Evolutionary conservation across 2,888 invertebrate species (phyloP), one percentile per base, ranked within the genome.

Genomic region (Drosophila kokeensis): DNA sequence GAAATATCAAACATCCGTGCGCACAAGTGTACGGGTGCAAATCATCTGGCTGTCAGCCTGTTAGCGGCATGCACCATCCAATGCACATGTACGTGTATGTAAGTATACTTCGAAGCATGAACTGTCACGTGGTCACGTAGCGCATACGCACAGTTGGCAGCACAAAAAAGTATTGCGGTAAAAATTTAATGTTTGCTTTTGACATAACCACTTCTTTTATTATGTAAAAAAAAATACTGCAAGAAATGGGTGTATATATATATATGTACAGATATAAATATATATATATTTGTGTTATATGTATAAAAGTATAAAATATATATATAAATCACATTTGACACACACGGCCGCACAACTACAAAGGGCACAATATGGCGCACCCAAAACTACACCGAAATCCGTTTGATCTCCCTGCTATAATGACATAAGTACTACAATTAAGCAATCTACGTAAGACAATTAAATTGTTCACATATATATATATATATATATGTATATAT

Each of bases 261-360:
- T 32, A 65, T 48, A 69, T 49, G 27, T 32, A 32, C 32, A 11
- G 32, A 54, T 49, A 48, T 38, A 57, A 52, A 54, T 45, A 67
- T 48, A 61, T 59, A 64, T 62, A 69, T 48, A 48, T 48, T 27
- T 21, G 3, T 4, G 15, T 45, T 45, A 24, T 55, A 55, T 58
- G 42, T 34, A 59, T n/a, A 64, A 30, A 48, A 30, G 49, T 49
- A 49, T 24, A 36, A 59, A 53, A 52, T 50, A 61, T 45, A 57
- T 38, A 61, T 65, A 66, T 64, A 73, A 82, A 82, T 73, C 67
- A 74, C 79, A 74, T 75, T 74, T 61, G 52, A 73, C 77, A 72
- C 55, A 73, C 49, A 73, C 45, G 62, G 13, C 52, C 63, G 60
- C 29, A 64, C 53, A 75, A 54, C 38, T 65, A 76, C 62, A 68